phyloP scores from a whole-genome alignment of 35 echinoderm and acorn worm genomes.

The Chiridota heheva region DNA sequence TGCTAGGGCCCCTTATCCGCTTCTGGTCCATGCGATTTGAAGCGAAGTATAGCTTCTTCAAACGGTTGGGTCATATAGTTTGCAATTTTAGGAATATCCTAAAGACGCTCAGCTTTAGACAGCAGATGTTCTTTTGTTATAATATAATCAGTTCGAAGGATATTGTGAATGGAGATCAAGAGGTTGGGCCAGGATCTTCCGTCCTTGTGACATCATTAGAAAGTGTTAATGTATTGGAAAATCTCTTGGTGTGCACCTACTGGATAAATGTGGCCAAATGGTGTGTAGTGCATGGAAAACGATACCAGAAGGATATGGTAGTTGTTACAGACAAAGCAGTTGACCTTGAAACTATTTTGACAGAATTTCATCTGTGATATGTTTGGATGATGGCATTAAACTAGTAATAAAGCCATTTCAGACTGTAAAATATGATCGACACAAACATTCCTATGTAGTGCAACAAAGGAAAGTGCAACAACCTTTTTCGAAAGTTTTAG shows the following conservation, averaged over 20 bases:
- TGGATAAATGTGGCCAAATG: conserved; percentile 52
- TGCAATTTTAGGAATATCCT: conserved; percentile 58
- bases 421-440: conserved; percentile 23
- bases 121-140: conserved; percentile 39
- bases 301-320: conserved; percentile 3
- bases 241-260: conserved; percentile 13
- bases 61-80: conserved; percentile 37
- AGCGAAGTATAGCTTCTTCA: conserved; percentile 33
- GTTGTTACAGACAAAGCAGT: conserved; percentile 14
- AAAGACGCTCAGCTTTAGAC: conserved; percentile 34
- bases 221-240: neutral
- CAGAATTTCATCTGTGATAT: neutral
- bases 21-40: conserved; percentile 47
- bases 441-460: conserved; percentile 50
- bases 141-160: conserved; percentile 1
- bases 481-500: neutral
- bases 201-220: conserved; percentile 25
- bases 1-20: conserved; percentile 13
- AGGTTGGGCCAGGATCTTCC: conserved; percentile 41
- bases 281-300: neutral
- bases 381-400: conserved; percentile 43
- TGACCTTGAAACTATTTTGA: conserved; percentile 10
- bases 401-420: conserved; percentile 16
- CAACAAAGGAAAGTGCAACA: neutral
- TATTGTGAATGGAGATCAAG: neutral